Evolutionary conservation across 92 coral and sea anemone genomes (phyloP).

Genomic region (Zoanthus gigantus): DNA sequence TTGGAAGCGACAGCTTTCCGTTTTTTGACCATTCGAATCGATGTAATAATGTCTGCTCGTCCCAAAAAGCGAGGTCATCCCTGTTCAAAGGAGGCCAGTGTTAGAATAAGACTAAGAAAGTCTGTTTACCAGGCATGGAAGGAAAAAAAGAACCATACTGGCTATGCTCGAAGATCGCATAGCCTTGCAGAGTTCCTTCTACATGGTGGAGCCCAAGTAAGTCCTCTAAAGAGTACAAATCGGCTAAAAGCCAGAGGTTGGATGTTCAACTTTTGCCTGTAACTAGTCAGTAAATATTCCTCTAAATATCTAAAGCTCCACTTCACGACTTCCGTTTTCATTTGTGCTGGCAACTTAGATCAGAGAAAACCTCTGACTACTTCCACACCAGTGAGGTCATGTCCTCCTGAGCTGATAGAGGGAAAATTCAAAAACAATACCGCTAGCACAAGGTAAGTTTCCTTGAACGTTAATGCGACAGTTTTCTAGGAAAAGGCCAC

Average conservation of each 20-base stretch:
- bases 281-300: neutral
- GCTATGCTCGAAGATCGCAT: neutral
- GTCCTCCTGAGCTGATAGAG: neutral
- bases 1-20: conserved; percentile 12
- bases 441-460: neutral
- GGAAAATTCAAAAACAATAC: neutral
- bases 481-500: neutral
- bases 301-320: neutral
- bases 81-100: too few relatives aligned
- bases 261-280: neutral
- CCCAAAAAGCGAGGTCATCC: neutral
- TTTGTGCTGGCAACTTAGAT: neutral
- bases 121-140: too few relatives aligned
- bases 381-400: neutral
- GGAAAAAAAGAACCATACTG: neutral
- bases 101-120: too few relatives aligned
- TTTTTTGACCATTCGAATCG: neutral
- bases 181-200: conserved; percentile 3
- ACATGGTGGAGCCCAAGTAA: conserved; percentile 8
- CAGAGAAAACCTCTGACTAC: neutral
- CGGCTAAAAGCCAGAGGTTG: neutral
- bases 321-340: neutral
- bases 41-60: neutral
- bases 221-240: neutral
- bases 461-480: neutral